These are phyloP conservation scores for Psophia crepitans DNA, from an alignment of 2,113 vertebrate genomes.

Conservation along the genomic window DNA sequence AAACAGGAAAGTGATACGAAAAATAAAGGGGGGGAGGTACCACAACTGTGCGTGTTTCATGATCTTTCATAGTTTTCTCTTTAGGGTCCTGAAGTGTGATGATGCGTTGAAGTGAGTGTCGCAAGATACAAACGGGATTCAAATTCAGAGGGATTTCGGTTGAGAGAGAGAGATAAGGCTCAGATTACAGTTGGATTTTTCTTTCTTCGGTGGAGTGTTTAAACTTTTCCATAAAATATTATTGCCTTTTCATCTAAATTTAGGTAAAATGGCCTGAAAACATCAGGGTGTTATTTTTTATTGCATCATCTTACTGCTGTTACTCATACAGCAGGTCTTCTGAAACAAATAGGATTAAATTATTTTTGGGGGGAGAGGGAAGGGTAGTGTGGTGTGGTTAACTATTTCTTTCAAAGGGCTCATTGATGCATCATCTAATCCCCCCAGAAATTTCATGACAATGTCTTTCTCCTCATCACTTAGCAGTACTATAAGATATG, in stretches of 20 bases:
- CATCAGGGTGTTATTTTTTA: neutral
- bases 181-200: neutral
- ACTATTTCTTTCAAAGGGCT: neutral
- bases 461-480: neutral
- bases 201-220: neutral
- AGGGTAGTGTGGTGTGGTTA: neutral
- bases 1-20: slow-evolving; percentile 30
- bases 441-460: neutral
- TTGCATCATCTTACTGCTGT: neutral
- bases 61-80: neutral
- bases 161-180: neutral
- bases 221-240: neutral
- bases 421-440: neutral
- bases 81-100: neutral
- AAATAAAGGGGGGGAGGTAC: neutral
- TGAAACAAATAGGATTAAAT: neutral
- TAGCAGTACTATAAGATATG: neutral
- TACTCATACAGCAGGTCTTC: neutral
- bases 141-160: neutral
- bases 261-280: neutral
- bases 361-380: fast-evolving
- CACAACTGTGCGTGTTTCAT: neutral
- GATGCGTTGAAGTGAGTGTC: neutral
- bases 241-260: neutral
- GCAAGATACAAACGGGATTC: neutral